phyloP scores from a whole-genome alignment of 2,888 invertebrate genomes.

The Ennomos fuscantarius region DNA sequence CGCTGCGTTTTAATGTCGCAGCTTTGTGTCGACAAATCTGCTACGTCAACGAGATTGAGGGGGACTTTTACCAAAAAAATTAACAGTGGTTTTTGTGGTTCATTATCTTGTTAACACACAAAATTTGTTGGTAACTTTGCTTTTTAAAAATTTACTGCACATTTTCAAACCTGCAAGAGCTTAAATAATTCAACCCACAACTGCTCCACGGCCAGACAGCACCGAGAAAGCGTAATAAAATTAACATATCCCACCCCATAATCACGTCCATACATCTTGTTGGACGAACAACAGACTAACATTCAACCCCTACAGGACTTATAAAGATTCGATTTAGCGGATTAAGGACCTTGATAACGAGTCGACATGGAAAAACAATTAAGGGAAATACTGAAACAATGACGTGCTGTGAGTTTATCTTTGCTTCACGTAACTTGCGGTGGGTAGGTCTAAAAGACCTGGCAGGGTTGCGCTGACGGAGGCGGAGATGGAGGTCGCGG shows the following conservation, averaged over 20 bases:
- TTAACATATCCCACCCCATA: conserved; percentile 47
- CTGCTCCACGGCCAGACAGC: conserved; percentile 18
- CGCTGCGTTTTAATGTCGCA: conserved; percentile 26
- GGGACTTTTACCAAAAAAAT: conserved; percentile 18
- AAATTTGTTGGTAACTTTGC: no score
- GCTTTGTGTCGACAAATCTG: conserved; percentile 31
- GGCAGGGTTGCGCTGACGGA: no score
- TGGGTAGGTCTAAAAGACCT: conserved; percentile 63
- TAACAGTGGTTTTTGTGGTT: conserved; percentile 1
- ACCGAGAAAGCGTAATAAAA: conserved; percentile 39
- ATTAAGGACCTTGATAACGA: conserved; percentile 73
- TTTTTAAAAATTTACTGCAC: no score
- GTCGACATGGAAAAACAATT: conserved; percentile 83
- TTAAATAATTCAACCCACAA: conserved; percentile 7
- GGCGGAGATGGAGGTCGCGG: no score
- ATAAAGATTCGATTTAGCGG: conserved; percentile 80
- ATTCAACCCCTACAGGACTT: conserved; percentile 49
- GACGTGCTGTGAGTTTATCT: conserved; percentile 74
- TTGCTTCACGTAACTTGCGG: conserved; percentile 78
- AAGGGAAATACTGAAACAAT: conserved; percentile 78
- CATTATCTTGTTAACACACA: no score
- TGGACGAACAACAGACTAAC: conserved; percentile 65
- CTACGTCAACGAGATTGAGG: conserved; percentile 13
- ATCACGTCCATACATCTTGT: conserved; percentile 68
- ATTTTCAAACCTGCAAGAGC: neutral